Evolutionary conservation across 2,888 invertebrate genomes (phyloP).

Genomic region (Biston betularia): DNA sequence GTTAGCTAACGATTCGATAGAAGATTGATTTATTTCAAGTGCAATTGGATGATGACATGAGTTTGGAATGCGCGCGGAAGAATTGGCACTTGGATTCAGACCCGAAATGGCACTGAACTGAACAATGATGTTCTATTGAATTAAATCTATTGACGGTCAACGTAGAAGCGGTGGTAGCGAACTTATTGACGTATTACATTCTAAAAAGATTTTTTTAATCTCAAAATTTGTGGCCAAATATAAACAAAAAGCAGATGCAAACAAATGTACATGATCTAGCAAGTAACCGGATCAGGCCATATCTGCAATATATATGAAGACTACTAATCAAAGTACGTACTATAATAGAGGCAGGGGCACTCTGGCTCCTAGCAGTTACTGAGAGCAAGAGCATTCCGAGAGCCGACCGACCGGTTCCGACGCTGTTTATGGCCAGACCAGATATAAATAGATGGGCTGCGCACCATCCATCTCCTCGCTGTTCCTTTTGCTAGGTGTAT

Average conservation of each 20-base stretch:
- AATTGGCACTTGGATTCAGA: constrained; percentile 38
- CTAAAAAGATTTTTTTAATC: constrained; percentile 1
- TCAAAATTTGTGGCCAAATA: not conserved
- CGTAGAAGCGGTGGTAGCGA: constrained; percentile 49
- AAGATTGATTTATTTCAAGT: constrained; percentile 36
- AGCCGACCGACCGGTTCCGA: constrained; percentile 79
- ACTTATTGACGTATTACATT: constrained; percentile 49
- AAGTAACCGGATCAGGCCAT: not conserved
- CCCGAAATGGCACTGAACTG: constrained; percentile 41
- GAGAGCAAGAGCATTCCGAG: constrained; percentile 78
- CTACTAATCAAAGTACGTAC: constrained; percentile 63
- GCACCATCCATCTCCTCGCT: constrained; percentile 77
- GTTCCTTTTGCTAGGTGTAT: constrained; percentile 62
- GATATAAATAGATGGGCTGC: constrained; percentile 82
- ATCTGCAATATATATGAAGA: constrained; percentile 14
- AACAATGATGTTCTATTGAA: constrained; percentile 49
- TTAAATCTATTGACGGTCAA: constrained; percentile 51
- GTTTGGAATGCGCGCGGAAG: constrained; percentile 42
- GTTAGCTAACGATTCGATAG: constrained; percentile 19
- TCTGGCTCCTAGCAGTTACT: constrained; percentile 60
- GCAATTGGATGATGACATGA: constrained; percentile 40
- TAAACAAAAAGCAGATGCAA: not conserved
- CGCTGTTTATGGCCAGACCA: constrained; percentile 81
- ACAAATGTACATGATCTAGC: not conserved
- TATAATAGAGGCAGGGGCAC: constrained; percentile 62